Evolutionary conservation across 2,888 invertebrate genomes (phyloP).

Genomic region (Amphipoea lucens): DNA sequence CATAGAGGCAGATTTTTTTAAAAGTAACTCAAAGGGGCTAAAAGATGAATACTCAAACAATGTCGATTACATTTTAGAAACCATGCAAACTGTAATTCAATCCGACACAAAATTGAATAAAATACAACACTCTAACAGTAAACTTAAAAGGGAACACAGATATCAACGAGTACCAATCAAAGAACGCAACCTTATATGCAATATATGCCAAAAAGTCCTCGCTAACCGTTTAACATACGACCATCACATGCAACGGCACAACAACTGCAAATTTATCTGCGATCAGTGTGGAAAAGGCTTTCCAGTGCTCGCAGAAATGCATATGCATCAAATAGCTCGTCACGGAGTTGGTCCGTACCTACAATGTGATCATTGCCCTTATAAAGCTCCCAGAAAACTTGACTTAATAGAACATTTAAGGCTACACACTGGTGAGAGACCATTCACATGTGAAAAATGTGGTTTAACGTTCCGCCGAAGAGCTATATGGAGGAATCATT

Average conservation of each 20-base stretch:
- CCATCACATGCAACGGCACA: constrained; percentile 84
- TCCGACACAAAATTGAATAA: constrained; percentile 3
- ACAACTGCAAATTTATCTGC: constrained; percentile 80
- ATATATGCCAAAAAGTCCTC: constrained; percentile 78
- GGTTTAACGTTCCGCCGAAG: constrained; percentile 83
- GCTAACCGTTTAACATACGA: constrained; percentile 77
- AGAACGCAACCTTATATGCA: constrained; percentile 72
- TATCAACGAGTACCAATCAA: background rate
- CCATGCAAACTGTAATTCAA: constrained; percentile 55
- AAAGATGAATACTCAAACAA: constrained; percentile 29
- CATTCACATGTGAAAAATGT: constrained; percentile 85
- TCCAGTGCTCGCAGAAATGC: constrained; percentile 74
- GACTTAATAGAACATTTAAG: constrained; percentile 82
- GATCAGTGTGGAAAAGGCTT: constrained; percentile 85
- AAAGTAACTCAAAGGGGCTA: background rate
- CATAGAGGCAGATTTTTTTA: constrained; percentile 38
- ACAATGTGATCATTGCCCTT: constrained; percentile 81
- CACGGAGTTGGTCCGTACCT: constrained; percentile 81
- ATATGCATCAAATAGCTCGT: constrained; percentile 77
- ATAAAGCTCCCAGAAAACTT: constrained; percentile 79
- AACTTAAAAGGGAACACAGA: constrained; percentile 29
- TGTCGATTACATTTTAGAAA: constrained; percentile 51
- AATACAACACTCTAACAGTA: constrained; percentile 13
- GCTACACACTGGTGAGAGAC: constrained; percentile 84
- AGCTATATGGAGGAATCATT: constrained; percentile 83